Evolutionary conservation across 2,113 vertebrate species (phyloP), one percentile per base, ranked within the genome.

Genomic region (Parus major): DNA sequence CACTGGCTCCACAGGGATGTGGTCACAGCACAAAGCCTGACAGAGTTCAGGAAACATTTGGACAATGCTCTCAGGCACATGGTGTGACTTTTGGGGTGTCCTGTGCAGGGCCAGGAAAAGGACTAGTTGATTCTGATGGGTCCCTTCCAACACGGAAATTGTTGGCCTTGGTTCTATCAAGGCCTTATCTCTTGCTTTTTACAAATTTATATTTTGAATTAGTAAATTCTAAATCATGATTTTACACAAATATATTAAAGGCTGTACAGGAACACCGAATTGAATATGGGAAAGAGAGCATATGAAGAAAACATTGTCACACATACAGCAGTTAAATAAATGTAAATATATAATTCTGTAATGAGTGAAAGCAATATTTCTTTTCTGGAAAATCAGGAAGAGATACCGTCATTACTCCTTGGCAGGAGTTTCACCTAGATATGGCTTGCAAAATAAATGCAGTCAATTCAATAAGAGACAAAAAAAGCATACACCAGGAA

Each of bases 51-150:
- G 22, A 65, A 36, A 6, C 1, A 2, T 42, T 65, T 65, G 35
- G 22, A 44, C 31, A 65, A 44, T 19, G 1, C 17, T 50, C 31
- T 71, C 42, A 31, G 42, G 50, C 29, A 31, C 14, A 12, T 3
- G 21, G 25, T 27, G 4, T 18, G 25, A 27, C 14, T 31, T 29
- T 27, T 35, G 17, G 7, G 3, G 25, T 35, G 20, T 49, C 41
- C 49, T 64, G 11, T 15, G 19, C 15, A 36, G 33, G 10, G 7
- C 2, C 13, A 28, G 19, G 23, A 59, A 36, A 11, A 7, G 44
- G 33, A 44, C 12, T 44, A 0, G 0, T 39, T 39, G 33, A 75
- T 25, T 12, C 16, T 39, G 3, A 28, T 29, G 11, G 15, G 7
- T 21, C 10, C 11, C 11, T 17, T 39, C 15, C 15, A 59, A n/a